phyloP scores from a whole-genome alignment of 92 coral and sea anemone genomes.

The Isaurus tuberculatus region DNA sequence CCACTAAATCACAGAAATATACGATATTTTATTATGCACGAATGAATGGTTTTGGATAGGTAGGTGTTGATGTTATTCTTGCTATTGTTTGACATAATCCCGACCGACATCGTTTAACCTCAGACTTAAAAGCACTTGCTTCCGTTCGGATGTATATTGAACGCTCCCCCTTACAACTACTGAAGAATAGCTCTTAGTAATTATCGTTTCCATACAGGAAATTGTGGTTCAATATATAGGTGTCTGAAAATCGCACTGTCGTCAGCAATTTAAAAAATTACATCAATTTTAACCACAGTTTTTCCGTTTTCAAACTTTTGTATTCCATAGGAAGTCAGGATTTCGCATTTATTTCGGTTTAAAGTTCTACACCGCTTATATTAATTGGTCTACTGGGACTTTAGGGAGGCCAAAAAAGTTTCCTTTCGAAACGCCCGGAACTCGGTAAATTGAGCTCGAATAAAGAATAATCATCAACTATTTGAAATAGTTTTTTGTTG shows the following conservation, averaged over 20 bases:
- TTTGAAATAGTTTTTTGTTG: neutral
- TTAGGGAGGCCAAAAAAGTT: neutral
- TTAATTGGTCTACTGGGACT: conserved; percentile 7
- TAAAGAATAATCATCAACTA: neutral
- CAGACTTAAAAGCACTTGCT: conserved; percentile 23
- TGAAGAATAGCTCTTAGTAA: conserved; percentile 22
- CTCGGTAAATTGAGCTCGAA: neutral
- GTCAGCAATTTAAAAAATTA: conserved; percentile 6
- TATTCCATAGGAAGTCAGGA: neutral
- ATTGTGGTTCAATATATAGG: conserved; percentile 4
- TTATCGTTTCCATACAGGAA: conserved; percentile 43
- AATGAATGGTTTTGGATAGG: conserved; percentile 15
- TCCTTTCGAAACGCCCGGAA: neutral
- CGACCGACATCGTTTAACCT: conserved; percentile 2
- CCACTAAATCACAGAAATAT: conserved; percentile 4
- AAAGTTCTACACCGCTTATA: neutral
- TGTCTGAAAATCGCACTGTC: neutral
- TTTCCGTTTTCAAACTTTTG: neutral
- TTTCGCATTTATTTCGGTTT: neutral
- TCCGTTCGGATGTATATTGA: conserved; percentile 44
- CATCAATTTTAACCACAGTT: neutral
- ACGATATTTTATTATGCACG: conserved; percentile 21
- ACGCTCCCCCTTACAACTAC: conserved; percentile 7
- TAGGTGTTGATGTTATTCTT: conserved; percentile 16
- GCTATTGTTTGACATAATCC: conserved; percentile 7